phyloP scores from a whole-genome alignment of 2,888 invertebrate genomes.

The Galeruca laticollis region DNA sequence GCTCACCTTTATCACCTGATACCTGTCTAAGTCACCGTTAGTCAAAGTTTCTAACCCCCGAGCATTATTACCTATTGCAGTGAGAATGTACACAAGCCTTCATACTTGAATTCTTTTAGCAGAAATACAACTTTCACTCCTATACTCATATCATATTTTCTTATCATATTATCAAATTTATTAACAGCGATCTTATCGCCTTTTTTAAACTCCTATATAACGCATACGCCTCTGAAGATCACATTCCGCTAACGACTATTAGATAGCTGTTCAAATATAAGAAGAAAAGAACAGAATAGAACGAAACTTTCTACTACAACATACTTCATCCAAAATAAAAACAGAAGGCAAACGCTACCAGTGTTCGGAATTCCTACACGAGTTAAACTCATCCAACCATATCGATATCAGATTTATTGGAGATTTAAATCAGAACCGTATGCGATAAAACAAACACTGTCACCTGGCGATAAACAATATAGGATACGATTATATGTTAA shows the following conservation, averaged over 20 bases:
- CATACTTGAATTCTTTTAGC: no score
- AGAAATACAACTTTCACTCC: no score
- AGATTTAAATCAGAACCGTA: slow-evolving; percentile 4
- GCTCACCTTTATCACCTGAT: no score
- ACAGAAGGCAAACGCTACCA: slow-evolving; percentile 5
- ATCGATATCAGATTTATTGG: slow-evolving; percentile 22
- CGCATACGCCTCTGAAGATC: not conserved
- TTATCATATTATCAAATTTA: no score
- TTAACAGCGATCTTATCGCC: no score
- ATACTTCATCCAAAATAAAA: not conserved
- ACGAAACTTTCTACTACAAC: slow-evolving; percentile 24
- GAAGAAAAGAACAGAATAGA: slow-evolving; percentile 8
- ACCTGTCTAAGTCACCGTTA: no score
- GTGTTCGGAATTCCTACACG: slow-evolving; percentile 7
- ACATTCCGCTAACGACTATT: not conserved
- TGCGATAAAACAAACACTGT: not conserved
- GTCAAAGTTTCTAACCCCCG: no score
- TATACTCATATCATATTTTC: no score
- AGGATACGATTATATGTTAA: not conserved
- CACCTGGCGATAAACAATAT: slow-evolving; percentile 1
- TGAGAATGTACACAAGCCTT: no score
- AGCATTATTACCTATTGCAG: no score
- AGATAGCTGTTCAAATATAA: not conserved
- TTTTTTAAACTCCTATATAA: no score
- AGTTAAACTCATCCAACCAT: slow-evolving; percentile 18